Conservation (phyloP, 2,113 vertebrate species). For the Lynx canadensis region DNA sequence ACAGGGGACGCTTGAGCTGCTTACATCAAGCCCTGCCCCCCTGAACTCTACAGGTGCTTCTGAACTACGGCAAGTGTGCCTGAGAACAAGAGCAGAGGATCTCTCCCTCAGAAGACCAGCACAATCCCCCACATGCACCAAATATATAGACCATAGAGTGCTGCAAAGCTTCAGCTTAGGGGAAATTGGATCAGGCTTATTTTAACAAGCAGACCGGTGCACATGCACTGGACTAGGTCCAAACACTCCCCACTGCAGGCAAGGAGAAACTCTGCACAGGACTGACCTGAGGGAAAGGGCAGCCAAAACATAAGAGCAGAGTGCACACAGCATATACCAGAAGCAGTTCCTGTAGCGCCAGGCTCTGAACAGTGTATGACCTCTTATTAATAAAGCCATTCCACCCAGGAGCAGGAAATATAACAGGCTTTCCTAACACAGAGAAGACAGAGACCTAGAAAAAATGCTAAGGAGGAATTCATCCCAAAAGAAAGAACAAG, state of each 20-base stretch:
- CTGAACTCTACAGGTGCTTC: background rate
- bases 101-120: background rate
- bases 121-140: background rate
- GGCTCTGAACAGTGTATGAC: background rate
- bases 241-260: background rate
- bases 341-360: background rate
- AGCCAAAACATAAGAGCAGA: background rate
- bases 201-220: background rate
- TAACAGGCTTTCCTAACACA: background rate
- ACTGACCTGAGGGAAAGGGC: background rate
- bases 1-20: background rate
- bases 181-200: background rate
- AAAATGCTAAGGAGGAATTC: background rate
- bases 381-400: background rate
- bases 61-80: background rate
- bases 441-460: background rate
- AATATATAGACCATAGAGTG: background rate
- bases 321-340: background rate
- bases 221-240: background rate
- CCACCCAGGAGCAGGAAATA: background rate
- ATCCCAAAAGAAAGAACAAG: background rate
- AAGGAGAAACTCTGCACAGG: background rate
- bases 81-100: background rate
- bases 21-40: background rate
- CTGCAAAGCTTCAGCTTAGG: background rate